A percentile compares a stretch with the other conserved stretches of the same genome.
Evolutionary conservation across 2,797 vertebrate species (phyloP).

Genomic region (Harpagifer antarcticus): DNA sequence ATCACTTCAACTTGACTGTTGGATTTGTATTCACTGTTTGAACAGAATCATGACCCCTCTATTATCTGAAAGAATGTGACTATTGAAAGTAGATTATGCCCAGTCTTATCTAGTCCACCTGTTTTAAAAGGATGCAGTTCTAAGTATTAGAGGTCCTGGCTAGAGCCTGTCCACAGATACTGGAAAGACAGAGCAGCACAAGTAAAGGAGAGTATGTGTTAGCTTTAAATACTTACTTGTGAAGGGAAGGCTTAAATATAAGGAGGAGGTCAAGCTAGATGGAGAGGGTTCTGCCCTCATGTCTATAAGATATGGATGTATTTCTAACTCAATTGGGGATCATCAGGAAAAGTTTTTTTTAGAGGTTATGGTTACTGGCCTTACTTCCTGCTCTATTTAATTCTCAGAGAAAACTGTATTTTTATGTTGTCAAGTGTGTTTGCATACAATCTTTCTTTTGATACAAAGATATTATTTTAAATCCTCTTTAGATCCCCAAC

Average conservation of each 20-base stretch:
- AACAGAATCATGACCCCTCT: conserved; percentile 27
- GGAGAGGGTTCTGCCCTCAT: conserved; percentile 24
- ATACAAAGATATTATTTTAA: neutral
- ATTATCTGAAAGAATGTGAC: conserved; percentile 25
- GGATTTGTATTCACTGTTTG: conserved; percentile 27
- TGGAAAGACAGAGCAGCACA: conserved; percentile 2
- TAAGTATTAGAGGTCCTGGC: conserved; percentile 14
- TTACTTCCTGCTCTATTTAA: no score
- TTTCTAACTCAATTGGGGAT: conserved; percentile 28
- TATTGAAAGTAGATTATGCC: conserved; percentile 18
- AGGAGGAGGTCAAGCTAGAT: conserved; percentile 33
- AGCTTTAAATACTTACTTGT: conserved; percentile 17
- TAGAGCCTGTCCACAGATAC: conserved; percentile 5
- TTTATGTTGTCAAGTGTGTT: no score
- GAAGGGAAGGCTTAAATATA: conserved; percentile 8
- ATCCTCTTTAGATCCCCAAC: neutral
- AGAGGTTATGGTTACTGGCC: neutral
- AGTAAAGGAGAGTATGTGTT: conserved; percentile 17
- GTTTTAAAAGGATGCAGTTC: conserved; percentile 8
- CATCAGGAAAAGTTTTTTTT: conserved; percentile 11
- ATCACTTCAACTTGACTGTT: conserved; percentile 29
- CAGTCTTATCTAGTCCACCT: conserved; percentile 15
- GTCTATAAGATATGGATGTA: conserved; percentile 37
- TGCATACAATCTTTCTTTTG: no score
- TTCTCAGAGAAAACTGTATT: no score